Conservation (phyloP, 2,888 invertebrate genomes). For the Ophion costatus region DNA sequence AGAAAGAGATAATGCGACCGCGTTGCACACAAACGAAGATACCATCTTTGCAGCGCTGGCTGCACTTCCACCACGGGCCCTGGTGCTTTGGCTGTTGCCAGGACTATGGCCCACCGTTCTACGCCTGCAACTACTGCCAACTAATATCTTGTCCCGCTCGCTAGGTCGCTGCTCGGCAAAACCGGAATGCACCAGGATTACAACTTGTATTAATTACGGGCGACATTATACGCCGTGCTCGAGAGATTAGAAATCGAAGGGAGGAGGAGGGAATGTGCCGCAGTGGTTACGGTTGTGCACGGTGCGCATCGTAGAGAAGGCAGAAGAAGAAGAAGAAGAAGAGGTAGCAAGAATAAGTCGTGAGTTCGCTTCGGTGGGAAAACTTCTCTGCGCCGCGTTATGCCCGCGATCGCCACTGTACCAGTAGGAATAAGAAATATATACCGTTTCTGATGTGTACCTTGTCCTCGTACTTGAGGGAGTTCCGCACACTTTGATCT, state of each 20-base stretch:
- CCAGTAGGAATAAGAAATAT: constrained; percentile 51
- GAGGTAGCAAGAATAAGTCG: constrained; percentile 65
- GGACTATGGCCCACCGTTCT: constrained; percentile 63
- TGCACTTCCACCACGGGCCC: constrained; percentile 55
- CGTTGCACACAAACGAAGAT: constrained; percentile 78
- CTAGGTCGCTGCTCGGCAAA: constrained; percentile 72
- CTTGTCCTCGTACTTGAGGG: constrained; percentile 28
- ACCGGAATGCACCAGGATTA: constrained; percentile 82
- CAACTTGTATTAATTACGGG: constrained; percentile 83
- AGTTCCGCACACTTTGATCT: constrained; percentile 30
- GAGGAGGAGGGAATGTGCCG: constrained; percentile 65
- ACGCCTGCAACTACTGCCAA: constrained; percentile 70
- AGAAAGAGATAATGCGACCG: constrained; percentile 37
- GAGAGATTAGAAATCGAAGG: constrained; percentile 82
- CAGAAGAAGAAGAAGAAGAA: constrained; percentile 16
- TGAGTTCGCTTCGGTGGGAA: constrained; percentile 66
- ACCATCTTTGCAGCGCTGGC: constrained; percentile 75
- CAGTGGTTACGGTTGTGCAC: constrained; percentile 33
- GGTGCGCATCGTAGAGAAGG: constrained; percentile 48
- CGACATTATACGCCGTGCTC: constrained; percentile 80
- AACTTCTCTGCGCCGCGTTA: constrained; percentile 58
- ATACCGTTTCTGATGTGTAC: constrained; percentile 48
- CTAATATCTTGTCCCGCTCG: constrained; percentile 81
- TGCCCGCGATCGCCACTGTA: constrained; percentile 64
- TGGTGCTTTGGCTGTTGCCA: constrained; percentile 53